These are phyloP conservation scores for Cosmia pyralina DNA, from an alignment of 2,888 invertebrate species.

Conservation along the genomic window DNA sequence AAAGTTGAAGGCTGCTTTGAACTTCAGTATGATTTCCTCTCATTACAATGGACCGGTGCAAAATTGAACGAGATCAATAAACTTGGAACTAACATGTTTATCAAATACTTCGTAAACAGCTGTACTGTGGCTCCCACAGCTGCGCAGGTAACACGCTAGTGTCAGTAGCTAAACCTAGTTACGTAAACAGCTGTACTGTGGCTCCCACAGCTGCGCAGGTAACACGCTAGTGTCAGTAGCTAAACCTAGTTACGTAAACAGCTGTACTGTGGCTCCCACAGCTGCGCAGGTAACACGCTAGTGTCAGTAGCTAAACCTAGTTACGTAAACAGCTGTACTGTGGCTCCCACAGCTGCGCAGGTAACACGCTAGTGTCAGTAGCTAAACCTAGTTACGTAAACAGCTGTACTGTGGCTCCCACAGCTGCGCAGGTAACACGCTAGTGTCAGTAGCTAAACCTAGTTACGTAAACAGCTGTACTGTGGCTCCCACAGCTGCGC, in stretches of 20 bases:
- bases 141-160: neutral
- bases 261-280: neutral
- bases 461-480: no score
- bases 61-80: slow-evolving; percentile 26
- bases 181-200: slow-evolving; percentile 2
- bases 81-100: slow-evolving; percentile 33
- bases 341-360: neutral
- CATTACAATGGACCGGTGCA: slow-evolving; percentile 12
- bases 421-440: no score
- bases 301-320: neutral
- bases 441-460: no score
- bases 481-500: no score
- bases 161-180: neutral
- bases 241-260: slow-evolving; percentile 7
- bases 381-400: neutral
- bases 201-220: neutral
- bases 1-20: slow-evolving; percentile 44
- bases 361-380: neutral
- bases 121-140: no score
- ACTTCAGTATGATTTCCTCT: slow-evolving; percentile 23
- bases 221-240: neutral
- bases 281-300: neutral
- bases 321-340: slow-evolving; percentile 6
- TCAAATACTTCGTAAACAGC: slow-evolving; percentile 14
- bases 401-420: no score